phyloP scores from a whole-genome alignment of 2,797 vertebrate species.

The Cygnus olor region DNA sequence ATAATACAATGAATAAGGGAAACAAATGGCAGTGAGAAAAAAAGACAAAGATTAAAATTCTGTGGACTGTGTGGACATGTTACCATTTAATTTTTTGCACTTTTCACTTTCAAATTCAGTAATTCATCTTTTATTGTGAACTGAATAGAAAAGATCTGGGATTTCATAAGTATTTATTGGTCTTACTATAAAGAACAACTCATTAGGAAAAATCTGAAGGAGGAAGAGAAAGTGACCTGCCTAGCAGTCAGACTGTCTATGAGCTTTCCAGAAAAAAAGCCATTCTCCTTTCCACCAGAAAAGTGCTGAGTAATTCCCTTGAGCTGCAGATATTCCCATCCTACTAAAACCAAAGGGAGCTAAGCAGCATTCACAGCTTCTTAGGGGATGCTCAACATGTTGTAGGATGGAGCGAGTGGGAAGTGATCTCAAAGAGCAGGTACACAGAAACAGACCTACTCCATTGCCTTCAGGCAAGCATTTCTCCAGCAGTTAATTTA shows the following conservation, averaged over 20 bases:
- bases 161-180: not conserved
- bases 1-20: not conserved
- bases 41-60: not conserved
- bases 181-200: not conserved
- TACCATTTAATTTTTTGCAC: not conserved
- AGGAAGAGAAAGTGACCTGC: not conserved
- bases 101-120: not conserved
- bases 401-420: not conserved
- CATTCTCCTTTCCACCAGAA: not conserved
- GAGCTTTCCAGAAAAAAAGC: not conserved
- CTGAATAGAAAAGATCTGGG: not conserved
- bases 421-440: not conserved
- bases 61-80: not conserved
- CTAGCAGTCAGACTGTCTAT: not conserved
- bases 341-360: not conserved
- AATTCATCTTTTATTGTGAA: not conserved
- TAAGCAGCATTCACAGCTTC: not conserved
- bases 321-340: not conserved
- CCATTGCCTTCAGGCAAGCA: not conserved
- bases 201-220: not conserved
- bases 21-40: not conserved
- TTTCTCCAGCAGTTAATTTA: not conserved
- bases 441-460: not conserved
- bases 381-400: not conserved
- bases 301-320: not conserved